phyloP scores from a whole-genome alignment of 2,888 invertebrate species.

The Sycophila texana region DNA sequence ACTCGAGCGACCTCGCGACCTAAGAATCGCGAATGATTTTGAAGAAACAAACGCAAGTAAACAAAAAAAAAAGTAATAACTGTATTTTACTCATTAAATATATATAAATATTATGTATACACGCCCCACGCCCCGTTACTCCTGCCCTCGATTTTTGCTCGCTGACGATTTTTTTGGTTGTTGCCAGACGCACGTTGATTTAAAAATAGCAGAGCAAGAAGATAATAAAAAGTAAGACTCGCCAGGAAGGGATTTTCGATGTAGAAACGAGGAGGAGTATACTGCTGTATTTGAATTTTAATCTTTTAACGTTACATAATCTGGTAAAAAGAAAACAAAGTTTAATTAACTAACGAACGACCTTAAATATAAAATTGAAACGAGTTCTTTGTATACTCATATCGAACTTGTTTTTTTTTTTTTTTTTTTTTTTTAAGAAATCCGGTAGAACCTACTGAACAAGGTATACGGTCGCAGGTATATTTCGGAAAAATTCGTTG shows the following conservation, averaged over 20 bases:
- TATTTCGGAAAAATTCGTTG: not conserved
- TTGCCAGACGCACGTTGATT: not conserved
- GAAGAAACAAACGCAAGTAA: not conserved
- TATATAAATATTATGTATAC: constrained; percentile 28
- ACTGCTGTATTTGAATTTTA: constrained; percentile 21
- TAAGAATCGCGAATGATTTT: constrained; percentile 35
- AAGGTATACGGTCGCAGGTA: not conserved
- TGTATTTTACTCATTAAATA: constrained; percentile 49
- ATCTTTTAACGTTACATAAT: constrained; percentile 42
- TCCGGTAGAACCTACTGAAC: constrained; percentile 48
- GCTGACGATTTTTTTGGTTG: not conserved
- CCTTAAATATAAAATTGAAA: constrained; percentile 26
- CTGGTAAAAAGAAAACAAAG: constrained; percentile 36
- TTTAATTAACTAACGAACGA: constrained; percentile 55
- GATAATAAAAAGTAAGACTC: constrained; percentile 26
- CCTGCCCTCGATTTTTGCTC: constrained; percentile 4
- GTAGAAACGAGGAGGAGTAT: constrained; percentile 27
- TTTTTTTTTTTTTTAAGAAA: constrained; percentile 33
- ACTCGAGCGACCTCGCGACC: constrained; percentile 51
- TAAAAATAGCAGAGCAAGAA: constrained; percentile 11
- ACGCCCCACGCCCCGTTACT: not conserved
- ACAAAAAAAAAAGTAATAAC: constrained; percentile 4
- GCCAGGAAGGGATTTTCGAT: not conserved
- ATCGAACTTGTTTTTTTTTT: constrained; percentile 17
- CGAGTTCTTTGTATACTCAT: constrained; percentile 27